A percentile compares a stretch with the other conserved stretches of the same genome.
phyloP scores from a whole-genome alignment of 2,888 invertebrate genomes.

The Cheilosia vulpina region DNA sequence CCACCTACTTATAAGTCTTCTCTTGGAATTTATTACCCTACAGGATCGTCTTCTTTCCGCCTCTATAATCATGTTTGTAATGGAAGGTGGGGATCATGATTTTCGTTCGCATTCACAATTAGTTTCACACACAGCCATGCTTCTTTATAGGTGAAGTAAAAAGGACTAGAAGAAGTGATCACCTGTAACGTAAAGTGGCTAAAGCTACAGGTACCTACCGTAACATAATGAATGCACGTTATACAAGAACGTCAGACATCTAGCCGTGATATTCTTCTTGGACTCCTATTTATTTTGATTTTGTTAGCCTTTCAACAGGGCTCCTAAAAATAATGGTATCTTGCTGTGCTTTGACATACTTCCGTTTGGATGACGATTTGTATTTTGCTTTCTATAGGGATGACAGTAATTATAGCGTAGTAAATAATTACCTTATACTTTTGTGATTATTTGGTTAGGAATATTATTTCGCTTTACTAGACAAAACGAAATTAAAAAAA shows the following conservation, averaged over 20 bases:
- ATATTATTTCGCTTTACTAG: background rate
- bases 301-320: constrained; percentile 17
- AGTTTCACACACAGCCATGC: constrained; percentile 40
- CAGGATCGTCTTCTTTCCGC: constrained; percentile 48
- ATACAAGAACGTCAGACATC: background rate
- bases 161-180: constrained; percentile 22
- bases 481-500: background rate
- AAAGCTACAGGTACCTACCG: constrained; percentile 1
- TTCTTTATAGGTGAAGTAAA: background rate
- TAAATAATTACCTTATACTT: background rate
- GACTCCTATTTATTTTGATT: background rate
- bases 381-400: background rate
- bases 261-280: background rate
- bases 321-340: constrained; percentile 24
- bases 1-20: constrained; percentile 43
- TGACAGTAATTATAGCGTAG: constrained; percentile 1
- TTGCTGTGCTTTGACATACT: constrained; percentile 26
- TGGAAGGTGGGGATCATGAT: constrained; percentile 53
- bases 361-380: constrained; percentile 18
- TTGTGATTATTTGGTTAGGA: background rate
- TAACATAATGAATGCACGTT: too few species aligned
- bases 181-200: constrained; percentile 5
- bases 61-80: constrained; percentile 37
- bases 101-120: constrained; percentile 47
- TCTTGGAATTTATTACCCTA: constrained; percentile 53